A percentile compares a stretch with the other conserved stretches of the same genome.
These are phyloP conservation scores for Hassar affinis DNA, from an alignment of 2,113 vertebrate species.

Conservation along the genomic window DNA sequence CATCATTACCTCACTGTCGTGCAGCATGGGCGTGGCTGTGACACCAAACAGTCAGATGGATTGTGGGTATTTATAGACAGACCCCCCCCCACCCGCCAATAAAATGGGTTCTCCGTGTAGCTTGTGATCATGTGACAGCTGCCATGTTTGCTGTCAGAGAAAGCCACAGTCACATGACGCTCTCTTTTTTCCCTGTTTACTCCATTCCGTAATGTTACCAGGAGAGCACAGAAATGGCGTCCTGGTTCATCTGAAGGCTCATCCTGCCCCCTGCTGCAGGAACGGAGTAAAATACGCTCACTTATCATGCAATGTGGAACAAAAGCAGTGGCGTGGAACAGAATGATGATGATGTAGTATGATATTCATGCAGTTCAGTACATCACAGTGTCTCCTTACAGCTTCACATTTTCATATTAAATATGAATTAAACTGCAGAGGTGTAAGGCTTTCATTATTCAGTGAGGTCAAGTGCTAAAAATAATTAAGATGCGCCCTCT, in stretches of 20 bases:
- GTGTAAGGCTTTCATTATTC: background rate
- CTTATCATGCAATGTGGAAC: background rate
- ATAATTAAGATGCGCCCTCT: background rate
- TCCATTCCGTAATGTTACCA: background rate
- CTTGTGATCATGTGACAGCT: constrained; percentile 22
- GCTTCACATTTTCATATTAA: background rate
- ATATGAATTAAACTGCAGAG: background rate
- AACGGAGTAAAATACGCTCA: background rate
- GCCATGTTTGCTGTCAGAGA: background rate
- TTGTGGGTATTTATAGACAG: constrained; percentile 69
- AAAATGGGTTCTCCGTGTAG: constrained; percentile 56
- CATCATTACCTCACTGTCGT: constrained; percentile 55
- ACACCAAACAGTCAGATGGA: constrained; percentile 62
- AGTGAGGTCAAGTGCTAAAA: background rate
- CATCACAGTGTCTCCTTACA: background rate
- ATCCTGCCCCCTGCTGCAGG: constrained; percentile 66
- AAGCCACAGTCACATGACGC: constrained; percentile 12
- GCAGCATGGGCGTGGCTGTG: constrained; percentile 72
- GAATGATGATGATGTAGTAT: background rate
- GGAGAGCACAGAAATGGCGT: constrained; percentile 1
- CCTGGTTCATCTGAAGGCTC: constrained; percentile 26
- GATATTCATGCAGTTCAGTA: background rate
- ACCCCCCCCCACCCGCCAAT: constrained; percentile 37
- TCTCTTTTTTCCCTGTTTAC: background rate
- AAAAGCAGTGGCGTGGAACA: background rate